Base-by-base conservation (phyloP, 2,113 vertebrate genomes). In the Cichladusa arquata region DNA sequence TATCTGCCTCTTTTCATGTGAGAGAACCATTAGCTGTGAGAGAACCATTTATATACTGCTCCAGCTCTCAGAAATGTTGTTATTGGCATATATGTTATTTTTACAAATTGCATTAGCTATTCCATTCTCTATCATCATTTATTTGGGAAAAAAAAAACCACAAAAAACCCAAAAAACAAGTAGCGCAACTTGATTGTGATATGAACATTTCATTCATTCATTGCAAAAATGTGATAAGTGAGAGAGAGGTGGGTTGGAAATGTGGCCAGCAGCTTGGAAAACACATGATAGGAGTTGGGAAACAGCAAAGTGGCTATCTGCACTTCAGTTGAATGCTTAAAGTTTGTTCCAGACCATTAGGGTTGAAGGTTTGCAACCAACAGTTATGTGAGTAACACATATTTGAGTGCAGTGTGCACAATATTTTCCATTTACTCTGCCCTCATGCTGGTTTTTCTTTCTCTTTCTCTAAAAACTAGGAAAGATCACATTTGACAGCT, bases 341-440 rank as follows among this genome's bases (percentile, higher is more conserved):
- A 93, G 86, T 94, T 97, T 94, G 94, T 96, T 97, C 97, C 96
- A 96, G 90, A 91, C 95, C 92, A 94, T 91, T 91, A 88, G 54
- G 90, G 88, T 82, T 94, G 92, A 93, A 86, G 5, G 0, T 93
- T 91, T 94, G 93, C 90, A 91, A 97, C 95, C 95, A 94, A 54
- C 76, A 95, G 86, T 88, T 95, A 84, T 81, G 88, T 94, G 91
- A 97, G 87, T 72, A 95, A 91, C 83, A 94, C 69, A 77, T 95
- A 95, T 81, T 86, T 93, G 88, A 94, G 88, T 77, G 66, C 76
- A 91, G 87, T 19, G 5, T 83, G 90, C 56, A 84, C 90, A 90
- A 80, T 70, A 92, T 96, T 97, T 97, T 97, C 96, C 95, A 84
- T 90, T 95, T 93, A 80, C 74, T 83, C 34, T 95, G 93, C 74